phyloP scores from a whole-genome alignment of 2,113 vertebrate species.

The Cacatua alba region DNA sequence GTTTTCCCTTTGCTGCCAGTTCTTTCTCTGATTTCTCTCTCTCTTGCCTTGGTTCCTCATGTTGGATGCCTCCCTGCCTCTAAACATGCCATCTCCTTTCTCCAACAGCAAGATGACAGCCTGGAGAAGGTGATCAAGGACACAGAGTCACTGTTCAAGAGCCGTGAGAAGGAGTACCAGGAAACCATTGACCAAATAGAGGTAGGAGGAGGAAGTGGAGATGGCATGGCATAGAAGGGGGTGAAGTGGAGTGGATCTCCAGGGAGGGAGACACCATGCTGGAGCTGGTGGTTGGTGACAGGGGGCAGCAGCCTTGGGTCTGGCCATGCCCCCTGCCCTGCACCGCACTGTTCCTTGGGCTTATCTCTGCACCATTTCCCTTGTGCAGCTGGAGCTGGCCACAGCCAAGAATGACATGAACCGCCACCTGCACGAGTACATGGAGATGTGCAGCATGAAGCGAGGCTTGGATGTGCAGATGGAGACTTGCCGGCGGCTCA shows the following conservation, averaged over 20 bases:
- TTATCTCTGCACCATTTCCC: neutral
- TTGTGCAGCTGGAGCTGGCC: conserved; percentile 88
- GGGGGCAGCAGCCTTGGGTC: neutral
- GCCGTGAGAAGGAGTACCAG: conserved; percentile 96
- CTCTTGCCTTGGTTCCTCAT: neutral
- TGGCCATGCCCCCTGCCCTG: neutral
- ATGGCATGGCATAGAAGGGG: neutral
- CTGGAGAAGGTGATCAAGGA: conserved; percentile 97
- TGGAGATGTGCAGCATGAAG: conserved; percentile 99
- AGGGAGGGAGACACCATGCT: neutral
- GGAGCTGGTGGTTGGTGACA: neutral
- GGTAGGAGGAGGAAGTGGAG: conserved; percentile 69
- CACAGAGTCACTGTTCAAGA: conserved; percentile 95
- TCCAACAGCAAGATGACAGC: conserved; percentile 87
- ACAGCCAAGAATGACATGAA: conserved; percentile 98
- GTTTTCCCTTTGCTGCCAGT: neutral
- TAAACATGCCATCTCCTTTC: neutral
- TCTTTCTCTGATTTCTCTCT: conserved; percentile 14
- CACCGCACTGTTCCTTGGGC: fast-evolving
- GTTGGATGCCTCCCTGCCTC: neutral
- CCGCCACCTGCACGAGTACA: conserved; percentile 95
- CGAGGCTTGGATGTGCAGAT: conserved; percentile 96
- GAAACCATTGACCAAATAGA: conserved; percentile 98
- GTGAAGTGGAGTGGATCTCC: neutral
- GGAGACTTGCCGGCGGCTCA: conserved; percentile 95